Evolutionary conservation across 2,113 vertebrate species (phyloP), one percentile per base, ranked within the genome.

Genomic region (Clupea harengus): DNA sequence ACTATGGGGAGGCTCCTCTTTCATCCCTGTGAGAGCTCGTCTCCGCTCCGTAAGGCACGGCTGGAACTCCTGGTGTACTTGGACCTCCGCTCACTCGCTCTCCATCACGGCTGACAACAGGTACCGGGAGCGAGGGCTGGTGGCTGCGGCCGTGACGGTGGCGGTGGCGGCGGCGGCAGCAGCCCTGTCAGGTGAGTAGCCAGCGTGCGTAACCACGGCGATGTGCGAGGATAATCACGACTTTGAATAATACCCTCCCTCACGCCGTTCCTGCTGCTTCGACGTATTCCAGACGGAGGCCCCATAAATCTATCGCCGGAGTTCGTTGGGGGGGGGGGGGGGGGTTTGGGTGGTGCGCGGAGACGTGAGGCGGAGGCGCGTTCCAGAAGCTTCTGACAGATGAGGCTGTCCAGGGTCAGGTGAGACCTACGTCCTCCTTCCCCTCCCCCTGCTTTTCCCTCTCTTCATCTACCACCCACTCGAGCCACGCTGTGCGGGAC

Each of bases 221-320:
- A 39, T 13, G 72, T 5, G 10, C 96, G 94, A 96, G 97, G 97
- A 97, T 97, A 96, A 96, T 96, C 95, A 90, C 95, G 94, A 93
- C 95, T 96, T 96, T 97, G 96, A 97, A 97, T 97, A 97, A 97
- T 98, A 95, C 94, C 93, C n/a, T 92, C 95, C 93, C 93, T 92
- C 60, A 0, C 86, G 81, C 90, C 95, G 96, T 97, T 97, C 96
- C 96, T 97, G 97, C 97, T 97, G 95, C 94, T 97, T 97, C 97
- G 94, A 97, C 97, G 96, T 96, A 95, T 96, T 98, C 95, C 95
- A 92, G 93, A 91, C 86, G 88, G 96, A 94, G 95, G 93, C 95
- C 95, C 96, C 97, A 97, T 98, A 98, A 98, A 98, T 98, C 96
- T 78, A 39, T 32, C 32, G 32, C 1, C 72, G 17, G 72, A 78